phyloP scores from a whole-genome alignment of 92 coral and sea anemone species.

The Palythoa grandis region DNA sequence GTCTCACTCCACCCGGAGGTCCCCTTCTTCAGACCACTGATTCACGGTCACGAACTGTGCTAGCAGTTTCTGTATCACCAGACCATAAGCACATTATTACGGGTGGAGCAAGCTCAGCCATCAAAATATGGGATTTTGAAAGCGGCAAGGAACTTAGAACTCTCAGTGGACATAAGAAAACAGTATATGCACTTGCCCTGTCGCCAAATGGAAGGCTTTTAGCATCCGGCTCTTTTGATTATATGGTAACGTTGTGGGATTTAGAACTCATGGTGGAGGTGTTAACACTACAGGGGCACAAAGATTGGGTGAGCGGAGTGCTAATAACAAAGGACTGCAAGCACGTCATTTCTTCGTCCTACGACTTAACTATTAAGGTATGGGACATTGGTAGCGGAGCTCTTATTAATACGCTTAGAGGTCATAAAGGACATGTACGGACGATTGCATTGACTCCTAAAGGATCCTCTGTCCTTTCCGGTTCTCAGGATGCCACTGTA shows the following conservation, averaged over 20 bases:
- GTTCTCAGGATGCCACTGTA: constrained; percentile 62
- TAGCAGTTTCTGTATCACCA: constrained; percentile 49
- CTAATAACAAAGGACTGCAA: constrained; percentile 46
- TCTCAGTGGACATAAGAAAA: constrained; percentile 55
- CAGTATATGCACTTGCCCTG: constrained; percentile 63
- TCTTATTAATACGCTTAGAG: constrained; percentile 37
- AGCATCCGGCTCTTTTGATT: constrained; percentile 64
- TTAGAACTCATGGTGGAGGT: constrained; percentile 53
- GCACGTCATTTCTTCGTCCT: constrained; percentile 56
- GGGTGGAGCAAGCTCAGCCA: constrained; percentile 49
- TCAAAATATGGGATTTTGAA: constrained; percentile 63
- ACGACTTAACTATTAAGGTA: constrained; percentile 52
- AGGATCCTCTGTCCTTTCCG: constrained; percentile 52
- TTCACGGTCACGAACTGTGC: constrained; percentile 43
- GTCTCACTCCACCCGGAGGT: constrained; percentile 69
- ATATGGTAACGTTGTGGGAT: constrained; percentile 64
- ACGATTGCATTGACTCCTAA: constrained; percentile 57
- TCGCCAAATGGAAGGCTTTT: constrained; percentile 56
- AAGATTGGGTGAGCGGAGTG: constrained; percentile 60
- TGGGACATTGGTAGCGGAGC: constrained; percentile 57
- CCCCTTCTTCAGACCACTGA: constrained; percentile 59
- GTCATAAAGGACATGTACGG: constrained; percentile 67
- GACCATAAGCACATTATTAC: constrained; percentile 50
- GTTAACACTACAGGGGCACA: constrained; percentile 45
- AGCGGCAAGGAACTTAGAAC: constrained; percentile 64